phyloP scores from a whole-genome alignment of 2,797 vertebrate species.

The Myotis planiceps region DNA sequence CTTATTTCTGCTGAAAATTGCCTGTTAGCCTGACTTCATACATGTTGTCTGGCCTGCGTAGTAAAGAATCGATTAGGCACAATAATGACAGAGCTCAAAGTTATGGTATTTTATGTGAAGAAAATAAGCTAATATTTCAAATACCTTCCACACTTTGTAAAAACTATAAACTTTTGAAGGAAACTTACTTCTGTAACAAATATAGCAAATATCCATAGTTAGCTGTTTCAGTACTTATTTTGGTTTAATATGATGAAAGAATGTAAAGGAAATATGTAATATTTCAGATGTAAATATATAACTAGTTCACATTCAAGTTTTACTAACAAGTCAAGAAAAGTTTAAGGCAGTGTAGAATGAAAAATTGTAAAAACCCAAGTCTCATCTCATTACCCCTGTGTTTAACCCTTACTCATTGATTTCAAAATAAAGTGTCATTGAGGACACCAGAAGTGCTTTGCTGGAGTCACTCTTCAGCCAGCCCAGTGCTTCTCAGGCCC shows the following conservation, averaged over 20 bases:
- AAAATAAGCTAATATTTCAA: slow-evolving; percentile 8
- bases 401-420: background rate
- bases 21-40: background rate
- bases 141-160: background rate
- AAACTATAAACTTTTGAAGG: background rate
- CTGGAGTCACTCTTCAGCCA: background rate
- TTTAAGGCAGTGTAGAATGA: slow-evolving; percentile 10
- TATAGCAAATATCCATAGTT: background rate
- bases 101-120: slow-evolving; percentile 1
- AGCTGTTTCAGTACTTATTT: slow-evolving; percentile 25
- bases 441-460: background rate
- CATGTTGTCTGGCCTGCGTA: background rate
- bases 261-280: background rate
- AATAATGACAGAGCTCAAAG: background rate
- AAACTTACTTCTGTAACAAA: background rate
- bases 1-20: background rate
- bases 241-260: background rate
- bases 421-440: background rate
- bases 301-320: slow-evolving; percentile 25
- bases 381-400: background rate
- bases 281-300: background rate
- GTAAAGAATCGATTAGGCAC: background rate
- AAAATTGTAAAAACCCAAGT: background rate
- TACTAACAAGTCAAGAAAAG: background rate
- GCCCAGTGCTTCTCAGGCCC: background rate